phyloP scores from a whole-genome alignment of 2,113 vertebrate genomes.

The Galemys pyrenaicus region DNA sequence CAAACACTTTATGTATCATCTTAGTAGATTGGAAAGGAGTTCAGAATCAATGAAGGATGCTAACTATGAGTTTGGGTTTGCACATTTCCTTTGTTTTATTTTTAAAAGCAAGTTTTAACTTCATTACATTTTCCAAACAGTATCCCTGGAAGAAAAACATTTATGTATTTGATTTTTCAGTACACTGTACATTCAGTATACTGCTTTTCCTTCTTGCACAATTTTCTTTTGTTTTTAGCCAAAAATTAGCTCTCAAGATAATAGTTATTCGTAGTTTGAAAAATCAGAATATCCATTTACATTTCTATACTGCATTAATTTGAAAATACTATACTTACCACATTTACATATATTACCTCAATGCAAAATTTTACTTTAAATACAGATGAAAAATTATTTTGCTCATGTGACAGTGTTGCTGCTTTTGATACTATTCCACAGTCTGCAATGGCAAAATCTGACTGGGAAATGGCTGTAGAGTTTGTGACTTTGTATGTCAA shows the following conservation, averaged over 20 bases:
- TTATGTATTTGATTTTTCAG: constrained; percentile 1
- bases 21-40: neutral
- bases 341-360: constrained; percentile 37
- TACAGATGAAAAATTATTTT: constrained; percentile 35
- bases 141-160: constrained; percentile 21
- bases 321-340: neutral
- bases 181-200: neutral
- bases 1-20: constrained; percentile 12
- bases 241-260: neutral
- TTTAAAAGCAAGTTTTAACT: constrained; percentile 40
- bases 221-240: constrained; percentile 13
- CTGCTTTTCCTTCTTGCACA: constrained; percentile 20
- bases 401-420: neutral
- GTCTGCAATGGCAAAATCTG: neutral
- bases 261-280: constrained; percentile 22
- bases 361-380: constrained; percentile 48
- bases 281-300: neutral
- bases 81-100: constrained; percentile 38
- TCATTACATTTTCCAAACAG: neutral
- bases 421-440: constrained; percentile 30
- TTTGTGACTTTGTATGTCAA: neutral
- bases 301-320: constrained; percentile 19
- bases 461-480: neutral
- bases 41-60: constrained; percentile 40
- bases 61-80: constrained; percentile 30